Evolutionary conservation across 2,797 vertebrate species (phyloP), one percentile per base, ranked within the genome.

Genomic region (Epinephelus coioides): DNA sequence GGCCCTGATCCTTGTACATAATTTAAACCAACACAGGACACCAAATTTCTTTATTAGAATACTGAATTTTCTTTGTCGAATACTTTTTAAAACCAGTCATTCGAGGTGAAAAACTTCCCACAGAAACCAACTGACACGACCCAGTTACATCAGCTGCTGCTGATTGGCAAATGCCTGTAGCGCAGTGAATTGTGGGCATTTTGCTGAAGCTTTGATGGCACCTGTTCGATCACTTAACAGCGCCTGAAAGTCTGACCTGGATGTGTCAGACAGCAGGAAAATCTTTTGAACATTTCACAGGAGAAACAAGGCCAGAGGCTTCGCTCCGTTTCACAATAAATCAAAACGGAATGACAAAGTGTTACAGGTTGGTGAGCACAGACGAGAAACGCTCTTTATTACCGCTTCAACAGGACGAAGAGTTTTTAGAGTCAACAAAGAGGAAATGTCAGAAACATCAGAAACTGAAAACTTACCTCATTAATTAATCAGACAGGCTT

Each of bases 221-320:
- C 78, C 81, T 84, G 81, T 79, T 80, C 66, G 18, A 19, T 81
- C 86, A 9, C 44, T 68, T 57, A 72, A 23, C 64, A 1, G 67
- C 69, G 55, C 75, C 69, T 54, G 74, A 81, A n/a, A 68, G 65
- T 50, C 47, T 81, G 83, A 86, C 88, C 88, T 73, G 81, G 88
- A 84, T 82, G 70, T 82, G 86, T 88, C 88, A 76, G 71, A 72
- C 27, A 30, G 23, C 69, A 65, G 17, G 23, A n/a, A 43, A 77
- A 57, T 55, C 73, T 34, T 69, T 25, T 60, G 4, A 78, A 11
- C 61, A 0, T n/a, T 83, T 82, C 61, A 44, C 66, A 69, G 70
- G 38, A 73, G 79, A 47, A 84, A 40, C 73, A 21, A 64, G 79
- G 73, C 76, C 76, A 30, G 5, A 49, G 68, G 73, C 81, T 59